Percentiles rank a stretch among this genome's conserved stretches.
Evolutionary conservation across 1,140 invertebrate genomes (phyloP).

Genomic region (Bacillus rossius): DNA sequence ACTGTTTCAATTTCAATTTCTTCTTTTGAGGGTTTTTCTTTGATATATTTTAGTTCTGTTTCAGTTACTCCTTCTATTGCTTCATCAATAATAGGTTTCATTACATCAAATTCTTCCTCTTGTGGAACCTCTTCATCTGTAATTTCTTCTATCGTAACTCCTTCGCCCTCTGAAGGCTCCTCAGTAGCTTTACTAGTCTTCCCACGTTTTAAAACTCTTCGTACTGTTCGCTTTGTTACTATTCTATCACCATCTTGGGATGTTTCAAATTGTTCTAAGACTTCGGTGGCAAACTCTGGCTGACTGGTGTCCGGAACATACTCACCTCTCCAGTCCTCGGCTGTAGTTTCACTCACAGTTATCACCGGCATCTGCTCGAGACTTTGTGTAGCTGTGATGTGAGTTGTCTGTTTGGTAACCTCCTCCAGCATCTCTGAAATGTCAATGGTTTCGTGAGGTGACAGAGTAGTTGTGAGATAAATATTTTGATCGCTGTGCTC

Average conservation of each 20-base stretch:
- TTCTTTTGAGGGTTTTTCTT: not conserved
- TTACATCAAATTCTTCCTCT: not conserved
- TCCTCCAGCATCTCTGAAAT: slow-evolving; percentile 21
- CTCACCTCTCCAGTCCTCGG: slow-evolving; percentile 19
- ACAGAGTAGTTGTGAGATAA: slow-evolving; percentile 3
- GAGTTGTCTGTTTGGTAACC: slow-evolving; percentile 15
- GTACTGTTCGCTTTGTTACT: slow-evolving; percentile 1
- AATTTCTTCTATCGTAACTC: slow-evolving; percentile 1
- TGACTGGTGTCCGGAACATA: slow-evolving; percentile 11
- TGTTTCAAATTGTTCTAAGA: not conserved
- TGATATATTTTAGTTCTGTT: slow-evolving; percentile 2
- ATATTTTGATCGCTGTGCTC: slow-evolving; percentile 11
- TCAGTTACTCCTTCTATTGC: slow-evolving; percentile 47
- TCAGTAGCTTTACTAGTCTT: slow-evolving; percentile 10
- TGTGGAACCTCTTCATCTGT: not conserved
- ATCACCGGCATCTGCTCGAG: slow-evolving; percentile 17
- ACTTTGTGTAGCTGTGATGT: slow-evolving; percentile 19
- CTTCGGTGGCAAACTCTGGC: slow-evolving; percentile 1
- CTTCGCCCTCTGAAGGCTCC: slow-evolving; percentile 4
- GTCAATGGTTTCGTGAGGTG: slow-evolving; percentile 20
- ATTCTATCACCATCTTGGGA: not conserved
- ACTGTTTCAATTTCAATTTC: slow-evolving; percentile 11
- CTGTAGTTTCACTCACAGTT: slow-evolving; percentile 19
- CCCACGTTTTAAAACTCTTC: slow-evolving; percentile 13
- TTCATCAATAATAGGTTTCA: slow-evolving; percentile 17